phyloP scores from a whole-genome alignment of 2,888 invertebrate species.

The Zaprionus obscuricornis region DNA sequence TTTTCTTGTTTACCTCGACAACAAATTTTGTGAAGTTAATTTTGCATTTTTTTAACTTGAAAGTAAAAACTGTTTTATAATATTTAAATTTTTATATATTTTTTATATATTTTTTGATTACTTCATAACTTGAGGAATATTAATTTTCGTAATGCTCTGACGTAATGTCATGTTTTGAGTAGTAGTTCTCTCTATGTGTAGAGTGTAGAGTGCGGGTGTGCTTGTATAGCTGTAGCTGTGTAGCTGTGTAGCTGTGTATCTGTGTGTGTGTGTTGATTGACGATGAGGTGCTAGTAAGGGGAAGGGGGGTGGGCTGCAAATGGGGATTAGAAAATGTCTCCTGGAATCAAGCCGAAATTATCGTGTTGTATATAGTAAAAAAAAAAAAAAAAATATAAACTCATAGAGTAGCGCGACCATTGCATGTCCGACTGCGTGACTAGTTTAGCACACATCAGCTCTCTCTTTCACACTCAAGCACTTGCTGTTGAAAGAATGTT shows the following conservation, averaged over 20 bases:
- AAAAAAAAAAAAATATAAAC: constrained; percentile 15
- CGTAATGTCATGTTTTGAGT: too few relatives aligned
- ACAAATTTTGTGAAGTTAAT: not conserved
- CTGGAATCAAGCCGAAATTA: constrained; percentile 48
- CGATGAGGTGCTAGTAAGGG: too few relatives aligned
- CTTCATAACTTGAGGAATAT: constrained; percentile 32
- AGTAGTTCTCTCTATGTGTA: too few relatives aligned
- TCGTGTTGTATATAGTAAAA: constrained; percentile 32
- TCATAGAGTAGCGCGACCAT: constrained; percentile 54
- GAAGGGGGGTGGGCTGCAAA: not conserved
- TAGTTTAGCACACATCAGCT: constrained; percentile 64
- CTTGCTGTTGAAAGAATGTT: constrained; percentile 28
- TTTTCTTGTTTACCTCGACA: constrained; percentile 1
- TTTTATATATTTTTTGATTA: constrained; percentile 16
- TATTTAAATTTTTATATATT: constrained; percentile 6
- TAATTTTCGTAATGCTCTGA: constrained; percentile 49
- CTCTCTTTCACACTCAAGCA: not conserved
- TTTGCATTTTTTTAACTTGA: not conserved
- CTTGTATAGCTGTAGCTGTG: too few relatives aligned
- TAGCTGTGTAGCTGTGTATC: too few relatives aligned
- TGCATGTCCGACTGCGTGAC: constrained; percentile 75
- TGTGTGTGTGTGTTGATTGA: too few relatives aligned
- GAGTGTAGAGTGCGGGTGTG: too few relatives aligned
- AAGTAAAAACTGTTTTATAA: too few relatives aligned
- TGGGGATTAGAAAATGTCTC: constrained; percentile 33